A percentile compares a stretch with the other conserved stretches of the same genome.
Conservation (phyloP, 2,113 vertebrate genomes). For the Redunca redunca region DNA sequence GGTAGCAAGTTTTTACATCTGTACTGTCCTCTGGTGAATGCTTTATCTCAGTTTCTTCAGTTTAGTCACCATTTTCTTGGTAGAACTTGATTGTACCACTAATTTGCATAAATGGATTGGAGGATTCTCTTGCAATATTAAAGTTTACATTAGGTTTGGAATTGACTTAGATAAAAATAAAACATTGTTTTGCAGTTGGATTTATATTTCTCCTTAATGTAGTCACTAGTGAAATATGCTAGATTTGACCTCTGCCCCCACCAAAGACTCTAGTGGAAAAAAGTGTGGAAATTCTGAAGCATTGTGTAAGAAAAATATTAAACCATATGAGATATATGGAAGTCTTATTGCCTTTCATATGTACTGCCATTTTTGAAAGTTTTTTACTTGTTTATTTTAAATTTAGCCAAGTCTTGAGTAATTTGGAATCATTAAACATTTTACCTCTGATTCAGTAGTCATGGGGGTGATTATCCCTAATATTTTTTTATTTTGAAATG, state of each 20-base stretch:
- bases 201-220: not conserved
- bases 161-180: conserved; percentile 1
- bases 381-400: conserved; percentile 13
- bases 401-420: not conserved
- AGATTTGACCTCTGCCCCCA: not conserved
- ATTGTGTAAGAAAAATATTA: not conserved
- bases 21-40: not conserved
- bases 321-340: not conserved
- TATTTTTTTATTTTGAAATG: not conserved
- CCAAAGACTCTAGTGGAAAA: not conserved
- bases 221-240: not conserved
- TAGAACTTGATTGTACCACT: not conserved
- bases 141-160: conserved; percentile 5
- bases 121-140: not conserved
- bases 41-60: not conserved
- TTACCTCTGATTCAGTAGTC: not conserved
- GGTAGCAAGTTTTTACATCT: not conserved
- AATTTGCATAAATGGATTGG: not conserved
- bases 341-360: not conserved
- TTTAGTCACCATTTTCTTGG: not conserved
- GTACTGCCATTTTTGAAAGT: not conserved
- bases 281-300: not conserved
- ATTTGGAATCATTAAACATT: conserved; percentile 13
- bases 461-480: not conserved
- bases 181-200: not conserved